Conservation (phyloP, 2,113 vertebrate species). For the Laticauda colubrina region DNA sequence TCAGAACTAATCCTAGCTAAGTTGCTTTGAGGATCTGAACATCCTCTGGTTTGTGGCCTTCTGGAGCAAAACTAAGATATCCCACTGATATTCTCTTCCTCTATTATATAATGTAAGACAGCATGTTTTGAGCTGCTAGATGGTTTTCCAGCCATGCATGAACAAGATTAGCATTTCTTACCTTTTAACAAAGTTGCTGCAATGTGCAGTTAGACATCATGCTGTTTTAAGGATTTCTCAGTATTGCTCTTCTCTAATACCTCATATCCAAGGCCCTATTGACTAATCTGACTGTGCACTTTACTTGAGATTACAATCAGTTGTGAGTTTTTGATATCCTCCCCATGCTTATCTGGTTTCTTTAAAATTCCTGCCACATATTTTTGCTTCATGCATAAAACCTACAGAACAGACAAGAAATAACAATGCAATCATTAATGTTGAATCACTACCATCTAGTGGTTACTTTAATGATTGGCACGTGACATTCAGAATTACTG, state of each 20-base stretch:
- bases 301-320: neutral
- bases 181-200: neutral
- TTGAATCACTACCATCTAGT: conserved; percentile 15
- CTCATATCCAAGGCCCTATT: neutral
- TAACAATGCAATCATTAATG: neutral
- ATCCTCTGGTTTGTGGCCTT: neutral
- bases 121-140: neutral
- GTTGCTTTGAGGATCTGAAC: neutral
- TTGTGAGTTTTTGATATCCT: neutral
- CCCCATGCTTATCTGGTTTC: neutral
- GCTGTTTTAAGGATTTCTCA: neutral
- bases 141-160: neutral
- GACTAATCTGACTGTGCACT: neutral
- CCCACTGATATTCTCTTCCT: neutral
- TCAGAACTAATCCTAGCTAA: neutral
- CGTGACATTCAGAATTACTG: neutral
- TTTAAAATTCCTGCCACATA: neutral
- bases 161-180: neutral
- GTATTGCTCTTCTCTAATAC: neutral
- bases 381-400: neutral
- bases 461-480: neutral
- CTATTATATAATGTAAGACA: neutral
- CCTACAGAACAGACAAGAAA: neutral
- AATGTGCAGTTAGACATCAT: neutral
- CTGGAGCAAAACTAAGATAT: neutral